Conservation (phyloP, 2,888 invertebrate species). For the Mimumesa dahlbomi region DNA sequence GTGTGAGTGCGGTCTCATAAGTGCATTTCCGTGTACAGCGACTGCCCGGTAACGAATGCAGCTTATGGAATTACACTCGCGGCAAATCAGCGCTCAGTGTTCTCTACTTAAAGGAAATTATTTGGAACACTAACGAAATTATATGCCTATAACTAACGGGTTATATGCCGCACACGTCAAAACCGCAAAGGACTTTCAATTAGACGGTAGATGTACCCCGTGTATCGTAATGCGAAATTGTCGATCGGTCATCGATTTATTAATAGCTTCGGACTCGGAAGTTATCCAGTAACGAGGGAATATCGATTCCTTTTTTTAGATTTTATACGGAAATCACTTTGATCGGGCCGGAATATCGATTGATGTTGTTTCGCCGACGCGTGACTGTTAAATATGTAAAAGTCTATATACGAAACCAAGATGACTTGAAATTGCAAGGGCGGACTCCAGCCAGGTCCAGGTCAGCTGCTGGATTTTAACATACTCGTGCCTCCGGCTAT, state of each 20-base stretch:
- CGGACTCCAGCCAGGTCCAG: not conserved
- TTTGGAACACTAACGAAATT: conserved; percentile 1
- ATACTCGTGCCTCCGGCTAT: not conserved
- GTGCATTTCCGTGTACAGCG: not conserved
- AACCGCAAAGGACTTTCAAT: too few species aligned
- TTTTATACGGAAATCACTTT: too few species aligned
- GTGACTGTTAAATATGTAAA: not conserved
- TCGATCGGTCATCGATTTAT: too few species aligned
- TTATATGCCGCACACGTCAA: too few species aligned
- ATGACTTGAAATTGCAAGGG: not conserved
- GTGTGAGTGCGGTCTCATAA: not conserved
- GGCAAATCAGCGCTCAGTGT: not conserved
- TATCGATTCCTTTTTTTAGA: too few species aligned
- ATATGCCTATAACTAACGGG: too few species aligned
- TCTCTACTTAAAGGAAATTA: conserved; percentile 5
- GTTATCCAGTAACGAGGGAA: too few species aligned
- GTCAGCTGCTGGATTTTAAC: conserved; percentile 1
- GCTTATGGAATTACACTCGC: not conserved
- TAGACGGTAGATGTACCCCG: too few species aligned
- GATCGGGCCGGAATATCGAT: not conserved
- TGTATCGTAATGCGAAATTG: too few species aligned
- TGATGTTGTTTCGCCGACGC: not conserved
- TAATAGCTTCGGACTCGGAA: too few species aligned
- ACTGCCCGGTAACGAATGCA: not conserved
- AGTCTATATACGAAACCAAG: not conserved